phyloP scores from a whole-genome alignment of 2,888 invertebrate species.

The Lithophane leautieri region DNA sequence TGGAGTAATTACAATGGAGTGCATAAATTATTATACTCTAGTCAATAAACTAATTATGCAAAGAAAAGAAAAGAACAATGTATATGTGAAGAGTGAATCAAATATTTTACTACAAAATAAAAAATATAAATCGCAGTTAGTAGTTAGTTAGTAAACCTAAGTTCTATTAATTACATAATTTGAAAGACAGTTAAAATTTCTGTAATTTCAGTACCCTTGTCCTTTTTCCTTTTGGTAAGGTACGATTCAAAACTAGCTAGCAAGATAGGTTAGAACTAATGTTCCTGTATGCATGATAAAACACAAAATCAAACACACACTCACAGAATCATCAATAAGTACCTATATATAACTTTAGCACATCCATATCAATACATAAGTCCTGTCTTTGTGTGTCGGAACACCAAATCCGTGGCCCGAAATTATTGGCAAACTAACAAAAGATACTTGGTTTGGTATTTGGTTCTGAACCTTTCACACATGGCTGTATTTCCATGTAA shows the following conservation, averaged over 20 bases:
- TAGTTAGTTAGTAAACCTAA: too few relatives aligned
- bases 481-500: background rate
- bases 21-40: background rate
- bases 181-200: too few relatives aligned
- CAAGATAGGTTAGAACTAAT: background rate
- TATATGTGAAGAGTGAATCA: too few relatives aligned
- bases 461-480: background rate
- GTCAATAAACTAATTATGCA: too few relatives aligned
- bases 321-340: background rate
- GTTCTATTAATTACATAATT: background rate
- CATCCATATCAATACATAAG: background rate
- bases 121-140: background rate
- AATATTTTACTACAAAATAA: too few relatives aligned
- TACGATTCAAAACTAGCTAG: background rate
- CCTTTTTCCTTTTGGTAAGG: too few relatives aligned
- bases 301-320: too few relatives aligned
- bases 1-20: background rate
- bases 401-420: conserved; percentile 2
- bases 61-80: background rate
- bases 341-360: background rate
- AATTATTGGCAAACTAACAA: conserved; percentile 41
- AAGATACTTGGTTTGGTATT: conserved; percentile 32
- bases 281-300: background rate
- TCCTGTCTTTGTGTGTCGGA: conserved; percentile 5
- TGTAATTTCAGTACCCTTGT: background rate